Base-by-base conservation (phyloP, 2,113 vertebrate species). In the Nothocercus nigrocapillus region DNA sequence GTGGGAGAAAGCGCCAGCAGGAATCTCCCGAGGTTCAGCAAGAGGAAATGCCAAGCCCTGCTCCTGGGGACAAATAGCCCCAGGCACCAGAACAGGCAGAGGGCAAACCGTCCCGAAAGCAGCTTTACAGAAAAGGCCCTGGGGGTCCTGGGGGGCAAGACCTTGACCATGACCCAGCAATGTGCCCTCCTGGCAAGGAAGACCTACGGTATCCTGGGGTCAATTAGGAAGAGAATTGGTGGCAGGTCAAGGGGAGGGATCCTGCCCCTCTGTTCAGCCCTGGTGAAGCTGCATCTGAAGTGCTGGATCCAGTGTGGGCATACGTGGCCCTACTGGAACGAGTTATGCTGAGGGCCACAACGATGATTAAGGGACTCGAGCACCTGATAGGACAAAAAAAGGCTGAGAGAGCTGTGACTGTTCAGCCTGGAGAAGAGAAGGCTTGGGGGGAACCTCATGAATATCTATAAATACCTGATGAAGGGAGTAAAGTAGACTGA, bases 91-190 rank as follows among this genome's bases (percentile, higher is more conserved):
- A 19, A 38, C 2, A 10, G 30, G 8, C 56, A 27, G 25, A 2
- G 34, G 22, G 16, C 25, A 1, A 1, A 3, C 4, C 0, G 0
- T 3, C 34, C 30, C 30, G 36, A 63, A 49, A 61, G 44, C 49
- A 25, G 9, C 25, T 80, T 84, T 62, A 13, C 40, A 62, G 74
- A 66, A 61, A 51, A 59, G 32, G 11, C 38, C 6, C 38, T 63
- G 56, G 13, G 7, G 21, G n/a, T 49, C 11, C 30, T 45, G 22
- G 6, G 27, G 32, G 27, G 20, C 9, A 38, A 15, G 25, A 38
- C 13, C 25, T 1, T 32, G 69, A 44, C 5, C 15, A 9, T 18
- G 22, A 78, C 32, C 7, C 58, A 82, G n/a, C 22, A 70, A 5
- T 2, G 4, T 59, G 40, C n/a, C 45, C 1, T 8, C 66, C 45